Percentiles rank a stretch among this genome's conserved stretches.
Conservation (phyloP, 2,113 vertebrate genomes). For the Alaudala cheleensis region DNA sequence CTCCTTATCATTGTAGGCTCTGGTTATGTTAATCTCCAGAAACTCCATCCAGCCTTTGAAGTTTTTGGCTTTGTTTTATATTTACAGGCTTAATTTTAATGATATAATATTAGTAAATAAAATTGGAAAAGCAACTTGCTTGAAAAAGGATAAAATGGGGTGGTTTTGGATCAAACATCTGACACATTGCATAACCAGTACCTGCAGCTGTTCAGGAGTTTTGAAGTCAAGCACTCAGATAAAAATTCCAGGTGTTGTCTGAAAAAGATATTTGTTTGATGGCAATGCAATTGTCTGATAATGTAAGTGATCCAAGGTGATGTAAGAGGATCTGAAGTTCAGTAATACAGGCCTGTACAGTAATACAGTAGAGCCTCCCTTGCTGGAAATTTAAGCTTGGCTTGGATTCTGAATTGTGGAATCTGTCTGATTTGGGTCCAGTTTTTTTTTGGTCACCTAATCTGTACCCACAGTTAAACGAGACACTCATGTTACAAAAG, state of each 20-base stretch:
- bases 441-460: background rate
- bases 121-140: background rate
- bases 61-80: background rate
- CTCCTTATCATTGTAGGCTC: background rate
- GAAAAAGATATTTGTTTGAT: background rate
- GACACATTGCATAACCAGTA: background rate
- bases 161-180: background rate
- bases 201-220: background rate
- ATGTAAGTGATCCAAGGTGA: background rate
- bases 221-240: background rate
- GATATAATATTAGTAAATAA: background rate
- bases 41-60: background rate
- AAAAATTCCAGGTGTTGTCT: background rate
- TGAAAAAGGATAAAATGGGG: background rate
- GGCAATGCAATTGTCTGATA: background rate
- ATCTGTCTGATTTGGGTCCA: background rate
- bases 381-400: background rate
- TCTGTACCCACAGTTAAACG: background rate
- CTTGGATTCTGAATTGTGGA: background rate
- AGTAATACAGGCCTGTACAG: background rate
- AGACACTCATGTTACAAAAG: background rate
- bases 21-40: background rate
- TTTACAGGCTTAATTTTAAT: background rate
- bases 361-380: background rate
- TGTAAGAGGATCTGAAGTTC: background rate